Conservation (phyloP, 2,797 vertebrate species). For the Myotis vivesi region DNA sequence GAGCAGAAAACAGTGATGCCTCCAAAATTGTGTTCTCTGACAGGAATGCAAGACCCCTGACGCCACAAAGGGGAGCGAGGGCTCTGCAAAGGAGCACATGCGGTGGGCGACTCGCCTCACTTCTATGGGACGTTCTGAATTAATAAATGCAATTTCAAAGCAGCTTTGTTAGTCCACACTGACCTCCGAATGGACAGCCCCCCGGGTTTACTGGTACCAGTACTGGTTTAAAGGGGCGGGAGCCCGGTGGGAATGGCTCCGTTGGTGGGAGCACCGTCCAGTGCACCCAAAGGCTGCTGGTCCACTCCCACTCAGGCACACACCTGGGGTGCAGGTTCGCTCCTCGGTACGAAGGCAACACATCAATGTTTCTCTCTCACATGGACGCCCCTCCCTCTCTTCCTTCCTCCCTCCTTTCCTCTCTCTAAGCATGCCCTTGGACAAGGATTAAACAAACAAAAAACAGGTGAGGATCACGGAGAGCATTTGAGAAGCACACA, state of each 20-base stretch:
- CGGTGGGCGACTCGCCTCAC: rapidly evolving
- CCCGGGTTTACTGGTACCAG: no score
- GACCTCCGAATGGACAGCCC: not conserved
- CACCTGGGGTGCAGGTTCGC: not conserved
- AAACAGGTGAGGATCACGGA: not conserved
- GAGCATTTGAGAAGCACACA: rapidly evolving
- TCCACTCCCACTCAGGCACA: not conserved
- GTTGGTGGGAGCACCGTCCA: not conserved
- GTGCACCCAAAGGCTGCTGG: not conserved
- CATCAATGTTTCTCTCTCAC: not conserved
- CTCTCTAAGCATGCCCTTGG: not conserved
- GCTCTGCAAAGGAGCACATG: rapidly evolving
- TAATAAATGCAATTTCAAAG: not conserved
- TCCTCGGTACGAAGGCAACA: not conserved
- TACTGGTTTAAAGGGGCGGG: no score
- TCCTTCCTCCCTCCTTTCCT: not conserved
- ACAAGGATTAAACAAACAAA: not conserved
- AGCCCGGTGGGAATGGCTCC: not conserved
- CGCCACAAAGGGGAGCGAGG: rapidly evolving
- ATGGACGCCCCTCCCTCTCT: not conserved
- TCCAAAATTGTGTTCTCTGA: rapidly evolving
- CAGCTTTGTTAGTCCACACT: rapidly evolving
- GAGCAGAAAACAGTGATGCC: rapidly evolving
- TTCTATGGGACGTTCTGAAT: rapidly evolving
- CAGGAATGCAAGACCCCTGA: rapidly evolving